Evolutionary conservation across 2,888 invertebrate genomes (phyloP).

Genomic region (Panzeria rudis): DNA sequence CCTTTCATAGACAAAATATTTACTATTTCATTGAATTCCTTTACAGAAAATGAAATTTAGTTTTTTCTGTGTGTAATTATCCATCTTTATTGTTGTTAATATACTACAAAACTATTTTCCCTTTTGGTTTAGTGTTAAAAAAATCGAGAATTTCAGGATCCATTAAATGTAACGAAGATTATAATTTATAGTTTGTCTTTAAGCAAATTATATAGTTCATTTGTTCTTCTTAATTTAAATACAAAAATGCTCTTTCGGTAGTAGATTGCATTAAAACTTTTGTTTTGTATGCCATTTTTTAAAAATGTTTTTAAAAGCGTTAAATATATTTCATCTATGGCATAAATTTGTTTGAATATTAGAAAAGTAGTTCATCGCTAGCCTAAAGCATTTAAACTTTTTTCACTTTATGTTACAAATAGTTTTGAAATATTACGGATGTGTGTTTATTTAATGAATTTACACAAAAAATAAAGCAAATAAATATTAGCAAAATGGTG

Average conservation of each 20-base stretch:
- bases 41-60: too few relatives aligned
- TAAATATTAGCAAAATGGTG: conserved; percentile 36
- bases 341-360: conserved; percentile 22
- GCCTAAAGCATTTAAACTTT: conserved; percentile 19
- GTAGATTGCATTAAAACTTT: conserved; percentile 11
- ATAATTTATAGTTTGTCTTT: too few relatives aligned
- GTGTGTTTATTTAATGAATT: conserved; percentile 37
- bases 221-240: neutral
- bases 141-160: too few relatives aligned
- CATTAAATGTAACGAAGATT: too few relatives aligned
- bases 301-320: neutral
- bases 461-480: conserved; percentile 22
- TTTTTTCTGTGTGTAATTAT: too few relatives aligned
- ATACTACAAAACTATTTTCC: too few relatives aligned
- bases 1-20: too few relatives aligned
- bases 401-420: conserved; percentile 4
- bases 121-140: too few relatives aligned
- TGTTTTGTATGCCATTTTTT: neutral
- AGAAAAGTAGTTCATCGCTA: conserved; percentile 11
- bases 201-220: too few relatives aligned
- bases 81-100: too few relatives aligned
- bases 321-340: neutral
- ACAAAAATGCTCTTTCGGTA: neutral
- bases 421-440: neutral
- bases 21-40: too few relatives aligned